Conservation (phyloP, 2,113 vertebrate species). For the Cyanocitta stelleri region DNA sequence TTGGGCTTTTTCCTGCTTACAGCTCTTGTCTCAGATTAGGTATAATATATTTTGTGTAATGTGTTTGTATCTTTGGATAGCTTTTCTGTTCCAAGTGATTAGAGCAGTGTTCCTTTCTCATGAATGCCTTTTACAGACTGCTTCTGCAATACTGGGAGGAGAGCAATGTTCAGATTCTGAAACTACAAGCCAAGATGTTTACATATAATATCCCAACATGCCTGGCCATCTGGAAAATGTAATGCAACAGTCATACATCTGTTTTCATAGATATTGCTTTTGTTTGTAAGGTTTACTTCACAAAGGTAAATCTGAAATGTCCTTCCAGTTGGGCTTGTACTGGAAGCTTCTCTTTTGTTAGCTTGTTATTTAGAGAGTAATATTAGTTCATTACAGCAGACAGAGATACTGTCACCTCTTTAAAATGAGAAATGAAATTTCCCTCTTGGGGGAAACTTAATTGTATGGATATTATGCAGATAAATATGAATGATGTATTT, state of each 20-base stretch:
- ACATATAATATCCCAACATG: constrained; percentile 85
- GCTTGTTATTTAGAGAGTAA: constrained; percentile 29
- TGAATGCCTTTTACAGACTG: constrained; percentile 81
- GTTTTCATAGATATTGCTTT: constrained; percentile 77
- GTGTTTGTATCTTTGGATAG: not conserved
- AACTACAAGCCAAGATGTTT: constrained; percentile 92
- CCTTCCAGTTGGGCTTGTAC: constrained; percentile 25
- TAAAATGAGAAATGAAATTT: constrained; percentile 23
- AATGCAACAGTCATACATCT: constrained; percentile 84
- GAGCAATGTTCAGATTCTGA: constrained; percentile 88
- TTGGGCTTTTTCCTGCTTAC: not conserved
- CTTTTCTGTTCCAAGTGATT: constrained; percentile 18
- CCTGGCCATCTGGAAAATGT: constrained; percentile 96
- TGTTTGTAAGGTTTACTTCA: constrained; percentile 74
- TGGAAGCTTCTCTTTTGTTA: constrained; percentile 39
- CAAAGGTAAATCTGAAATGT: constrained; percentile 76
- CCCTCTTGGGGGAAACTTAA: constrained; percentile 22
- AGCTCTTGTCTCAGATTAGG: not conserved
- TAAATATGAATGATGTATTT: constrained; percentile 51
- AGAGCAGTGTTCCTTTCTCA: constrained; percentile 62
- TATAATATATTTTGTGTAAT: not conserved
- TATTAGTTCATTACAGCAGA: not conserved
- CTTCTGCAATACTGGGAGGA: constrained; percentile 88
- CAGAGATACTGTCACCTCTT: not conserved
- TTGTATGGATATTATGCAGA: constrained; percentile 1